Evolutionary conservation across 2,113 vertebrate species (phyloP).

Genomic region (Plestiodon gilberti): DNA sequence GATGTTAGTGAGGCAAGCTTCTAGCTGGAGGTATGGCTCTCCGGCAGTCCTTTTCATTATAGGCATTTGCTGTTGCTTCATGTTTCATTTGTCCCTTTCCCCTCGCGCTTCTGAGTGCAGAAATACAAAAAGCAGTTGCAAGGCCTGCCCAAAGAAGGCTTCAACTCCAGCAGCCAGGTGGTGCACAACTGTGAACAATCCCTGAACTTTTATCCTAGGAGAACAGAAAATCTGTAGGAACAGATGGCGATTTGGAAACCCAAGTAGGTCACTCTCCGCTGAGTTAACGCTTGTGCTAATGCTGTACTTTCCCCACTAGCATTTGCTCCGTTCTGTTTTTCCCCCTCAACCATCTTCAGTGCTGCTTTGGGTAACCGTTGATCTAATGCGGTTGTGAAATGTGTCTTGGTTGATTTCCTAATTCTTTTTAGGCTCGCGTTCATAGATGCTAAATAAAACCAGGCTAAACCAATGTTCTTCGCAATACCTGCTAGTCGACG

Average conservation of each 20-base stretch:
- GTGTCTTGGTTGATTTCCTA: constrained; percentile 1
- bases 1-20: background rate
- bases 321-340: background rate
- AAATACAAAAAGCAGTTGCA: background rate
- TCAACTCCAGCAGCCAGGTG: background rate
- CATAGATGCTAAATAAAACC: constrained; percentile 21
- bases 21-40: background rate
- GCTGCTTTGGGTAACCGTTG: constrained; percentile 14
- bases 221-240: constrained; percentile 18
- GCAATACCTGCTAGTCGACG: background rate
- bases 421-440: constrained; percentile 22
- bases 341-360: constrained; percentile 5
- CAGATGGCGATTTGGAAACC: constrained; percentile 19
- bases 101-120: background rate
- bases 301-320: background rate
- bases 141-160: background rate
- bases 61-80: background rate
- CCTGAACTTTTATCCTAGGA: constrained; percentile 22
- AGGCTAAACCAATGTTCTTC: background rate
- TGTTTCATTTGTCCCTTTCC: background rate
- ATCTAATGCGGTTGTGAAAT: background rate
- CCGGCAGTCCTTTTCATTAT: no score
- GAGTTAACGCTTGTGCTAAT: background rate
- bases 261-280: constrained; percentile 23
- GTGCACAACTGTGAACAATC: background rate